A percentile compares a stretch with the other conserved stretches of the same genome.
phyloP scores from a whole-genome alignment of 2,797 vertebrate genomes.

The Eulemur mongoz region DNA sequence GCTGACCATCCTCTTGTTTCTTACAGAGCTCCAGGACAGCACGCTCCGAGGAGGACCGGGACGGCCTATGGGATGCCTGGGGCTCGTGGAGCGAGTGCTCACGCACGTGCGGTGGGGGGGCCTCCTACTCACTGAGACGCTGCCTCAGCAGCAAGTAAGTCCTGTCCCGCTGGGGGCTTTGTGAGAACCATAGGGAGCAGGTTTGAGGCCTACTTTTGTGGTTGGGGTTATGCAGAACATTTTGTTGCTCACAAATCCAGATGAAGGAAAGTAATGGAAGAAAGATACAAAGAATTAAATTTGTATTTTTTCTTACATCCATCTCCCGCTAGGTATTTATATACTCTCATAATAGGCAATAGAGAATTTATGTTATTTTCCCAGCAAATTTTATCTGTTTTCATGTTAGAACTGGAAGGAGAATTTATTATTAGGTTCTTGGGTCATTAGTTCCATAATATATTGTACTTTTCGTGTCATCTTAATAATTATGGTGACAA shows the following conservation, averaged over 20 bases:
- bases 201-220: background rate
- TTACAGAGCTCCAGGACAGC: slow-evolving; percentile 93
- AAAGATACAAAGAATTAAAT: background rate
- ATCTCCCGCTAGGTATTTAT: background rate
- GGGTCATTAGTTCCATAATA: background rate
- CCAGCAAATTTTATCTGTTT: background rate
- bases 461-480: background rate
- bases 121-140: slow-evolving; percentile 95
- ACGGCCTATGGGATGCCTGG: slow-evolving; percentile 97
- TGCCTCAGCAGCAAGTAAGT: slow-evolving; percentile 97
- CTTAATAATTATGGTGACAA: background rate
- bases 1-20: slow-evolving; percentile 40
- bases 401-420: background rate
- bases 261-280: background rate
- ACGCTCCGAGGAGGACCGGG: slow-evolving; percentile 94
- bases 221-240: background rate
- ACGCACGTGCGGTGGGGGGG: slow-evolving; percentile 95
- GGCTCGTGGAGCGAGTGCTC: slow-evolving; percentile 98
- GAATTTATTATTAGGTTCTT: background rate
- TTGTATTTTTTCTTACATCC: background rate
- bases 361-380: background rate
- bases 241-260: background rate
- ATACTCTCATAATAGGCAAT: background rate
- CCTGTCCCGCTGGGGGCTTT: rapidly evolving
- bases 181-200: background rate